Base-by-base conservation (phyloP, 1,140 invertebrate genomes). In the Drosophila paulistorum region DNA sequence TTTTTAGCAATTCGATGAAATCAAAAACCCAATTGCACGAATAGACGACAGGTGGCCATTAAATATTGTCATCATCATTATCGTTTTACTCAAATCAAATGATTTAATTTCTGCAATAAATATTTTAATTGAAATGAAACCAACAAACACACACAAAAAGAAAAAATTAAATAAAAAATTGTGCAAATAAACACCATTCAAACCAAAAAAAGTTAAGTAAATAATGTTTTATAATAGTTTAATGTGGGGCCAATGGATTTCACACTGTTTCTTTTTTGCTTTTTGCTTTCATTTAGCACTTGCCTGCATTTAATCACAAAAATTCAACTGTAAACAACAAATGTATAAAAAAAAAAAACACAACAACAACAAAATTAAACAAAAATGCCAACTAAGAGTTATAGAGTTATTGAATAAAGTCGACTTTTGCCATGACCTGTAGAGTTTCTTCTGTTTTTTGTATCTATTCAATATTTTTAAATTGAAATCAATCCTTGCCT, bases 1-100 rank as follows among this genome's bases (percentile, higher is more conserved):
- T 39, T 5, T 30, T 39, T 5, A 61, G 63, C 55, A 66, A 63
- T 70, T 69, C 60, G 70, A 77, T 66, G 69, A 70, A 77, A 69
- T 69, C 51, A 77, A 67, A 54, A 63, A 63, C 1, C 42, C 59
- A 61, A 30, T 51, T 23, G 17, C 17, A 23, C 45, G 17, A 51
- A 51, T 14, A 11, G 17, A 51, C 20, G 45, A 51, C 45, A 51
- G 45, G 45, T 58, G 39, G 39, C 37, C 17, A 26, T 61, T 61
- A 51, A 51, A 51, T 51, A 51, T 51, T n/a, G 23, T 23, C 45
- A 51, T 51, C 17, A 51, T 17, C 42, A 45, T 45, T n/a, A 45
- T 45, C n/a, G 20, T 37, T 42, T 61, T 42, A 10, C 42, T 7
- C 20, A 61, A 61, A 41, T 61, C 35, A 61, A 61, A 61, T 26